Base-by-base conservation (phyloP, 2,797 vertebrate species). In the Naso thynnoides region DNA sequence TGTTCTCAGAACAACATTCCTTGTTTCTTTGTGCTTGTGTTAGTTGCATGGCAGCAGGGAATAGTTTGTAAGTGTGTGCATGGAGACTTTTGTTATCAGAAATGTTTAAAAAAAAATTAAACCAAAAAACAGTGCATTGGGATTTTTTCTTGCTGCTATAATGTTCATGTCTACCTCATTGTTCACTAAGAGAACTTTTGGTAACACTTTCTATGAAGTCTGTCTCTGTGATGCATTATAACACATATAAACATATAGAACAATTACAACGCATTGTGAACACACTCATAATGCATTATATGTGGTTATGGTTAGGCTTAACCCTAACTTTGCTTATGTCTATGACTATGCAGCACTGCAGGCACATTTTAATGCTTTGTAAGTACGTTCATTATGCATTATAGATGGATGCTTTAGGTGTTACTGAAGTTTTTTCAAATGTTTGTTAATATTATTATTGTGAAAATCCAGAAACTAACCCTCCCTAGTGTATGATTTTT, bases 1-100 rank as follows among this genome's bases (percentile, higher is more conserved):
- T 86, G 76, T 86, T 83, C 45, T 44, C 65, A 62, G 79, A 83
- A 79, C 73, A 85, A 87, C 70, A 52, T 76, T 48, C 80, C 87
- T 65, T 79, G 72, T 79, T 29, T 80, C 65, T 54, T 44, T 79
- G 64, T 69, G 74, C 48, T 70, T 3, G 3, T 48, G 54, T 75
- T 64, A 64, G 63, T 70, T 69, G 44, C 49, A 26, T 70, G 58
- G 60, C 78, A 77, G 78, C 54, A 52, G 69, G 53, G 56, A 73
- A 57, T 54, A 58, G 59, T 85, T 71, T 68, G 58, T 72, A 39
- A 52, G 44, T 48, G 56, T 67, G 55, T 60, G 42, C 55, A 24
- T 33, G 52, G 47, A 64, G 45, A 73, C 29, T 47, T 62, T 33
- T 59, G 38, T 49, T 36, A 52, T 56, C 56, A 44, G 18, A 57